Base-by-base conservation (phyloP, 2,888 invertebrate species). In the Ophion ellenae region DNA sequence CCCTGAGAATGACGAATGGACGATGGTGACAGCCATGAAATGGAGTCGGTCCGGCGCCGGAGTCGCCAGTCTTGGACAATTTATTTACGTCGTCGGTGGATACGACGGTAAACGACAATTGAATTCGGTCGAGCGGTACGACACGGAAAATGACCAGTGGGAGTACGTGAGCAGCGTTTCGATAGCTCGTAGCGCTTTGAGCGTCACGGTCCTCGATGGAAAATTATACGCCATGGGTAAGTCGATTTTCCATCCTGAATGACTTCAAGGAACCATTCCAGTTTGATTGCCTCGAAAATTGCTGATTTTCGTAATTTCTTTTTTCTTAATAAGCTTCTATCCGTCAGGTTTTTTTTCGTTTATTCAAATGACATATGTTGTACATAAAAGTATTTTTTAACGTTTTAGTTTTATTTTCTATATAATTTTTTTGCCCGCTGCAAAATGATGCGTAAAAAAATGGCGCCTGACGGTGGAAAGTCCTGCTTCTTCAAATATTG, bases 41-140 rank as follows among this genome's bases (percentile, higher is more conserved):
- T 95, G 96, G 45, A 96, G 96, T 7, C 95, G 98, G 84, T 98
- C 98, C 92, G 98, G 98, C 40, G 97, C 98, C 85, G 98, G 98
- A 83, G 98, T 98, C 63, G 97, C 97, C 6, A 97, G 97, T 17
- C 95, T 98, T 90, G 97, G 97, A 91, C 97, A 98, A 92, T 97
- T 95, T 93, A 97, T 99, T 88, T 99, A 97, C 94, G 98, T 98
- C n/a, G 97, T 98, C 83, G 99, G 99, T 75, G 99, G 99, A n/a
- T 98, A 98, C 94, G 98, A 98, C 94, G 98, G 98, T 14, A 95
- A 95, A 70, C 96, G 96, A 83, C 98, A 98, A 93, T 95, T 99
- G 75, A 95, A 96, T 81, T 96, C 97, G 0, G 98, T 98, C 17
- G 98, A 99, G 95, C 95, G 97, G 45, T 98, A 97, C 94, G 97